A percentile compares a stretch with the other conserved stretches of the same genome.
Evolutionary conservation across 2,113 vertebrate genomes (phyloP).

Genomic region (Capra hircus): DNA sequence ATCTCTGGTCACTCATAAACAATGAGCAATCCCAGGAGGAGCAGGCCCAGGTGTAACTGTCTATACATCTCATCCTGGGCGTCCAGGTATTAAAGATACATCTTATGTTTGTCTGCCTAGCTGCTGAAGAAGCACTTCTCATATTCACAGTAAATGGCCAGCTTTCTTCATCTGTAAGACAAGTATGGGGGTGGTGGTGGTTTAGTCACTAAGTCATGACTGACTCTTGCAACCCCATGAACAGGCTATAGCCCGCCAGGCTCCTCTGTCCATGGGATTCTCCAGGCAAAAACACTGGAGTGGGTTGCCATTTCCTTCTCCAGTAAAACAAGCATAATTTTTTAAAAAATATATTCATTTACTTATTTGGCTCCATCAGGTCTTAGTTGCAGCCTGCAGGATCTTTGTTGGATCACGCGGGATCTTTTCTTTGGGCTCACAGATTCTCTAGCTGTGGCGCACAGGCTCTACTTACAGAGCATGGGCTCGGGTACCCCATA

Average conservation of each 20-base stretch:
- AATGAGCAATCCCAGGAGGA: not conserved
- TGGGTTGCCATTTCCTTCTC: not conserved
- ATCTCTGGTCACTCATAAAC: not conserved
- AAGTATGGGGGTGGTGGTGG: not conserved
- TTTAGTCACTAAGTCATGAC: not conserved
- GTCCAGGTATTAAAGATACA: not conserved
- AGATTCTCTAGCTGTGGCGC: not conserved
- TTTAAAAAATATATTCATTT: not conserved
- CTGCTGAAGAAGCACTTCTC: not conserved
- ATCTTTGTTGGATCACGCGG: accelerated
- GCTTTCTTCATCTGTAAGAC: not conserved
- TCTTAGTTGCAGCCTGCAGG: not conserved
- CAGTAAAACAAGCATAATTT: not conserved
- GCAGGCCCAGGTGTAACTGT: not conserved
- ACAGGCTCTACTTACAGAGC: not conserved
- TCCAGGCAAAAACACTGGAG: not conserved
- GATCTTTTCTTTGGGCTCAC: not conserved
- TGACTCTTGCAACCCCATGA: not conserved
- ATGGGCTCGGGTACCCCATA: not conserved
- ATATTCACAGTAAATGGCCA: not conserved
- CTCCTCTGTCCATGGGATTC: not conserved
- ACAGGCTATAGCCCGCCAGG: not conserved
- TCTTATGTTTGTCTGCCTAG: not conserved
- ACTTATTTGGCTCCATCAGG: not conserved
- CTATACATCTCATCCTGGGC: not conserved